These are phyloP conservation scores for Octonoba sinensis DNA, from an alignment of 2,888 invertebrate genomes.

Conservation along the genomic window DNA sequence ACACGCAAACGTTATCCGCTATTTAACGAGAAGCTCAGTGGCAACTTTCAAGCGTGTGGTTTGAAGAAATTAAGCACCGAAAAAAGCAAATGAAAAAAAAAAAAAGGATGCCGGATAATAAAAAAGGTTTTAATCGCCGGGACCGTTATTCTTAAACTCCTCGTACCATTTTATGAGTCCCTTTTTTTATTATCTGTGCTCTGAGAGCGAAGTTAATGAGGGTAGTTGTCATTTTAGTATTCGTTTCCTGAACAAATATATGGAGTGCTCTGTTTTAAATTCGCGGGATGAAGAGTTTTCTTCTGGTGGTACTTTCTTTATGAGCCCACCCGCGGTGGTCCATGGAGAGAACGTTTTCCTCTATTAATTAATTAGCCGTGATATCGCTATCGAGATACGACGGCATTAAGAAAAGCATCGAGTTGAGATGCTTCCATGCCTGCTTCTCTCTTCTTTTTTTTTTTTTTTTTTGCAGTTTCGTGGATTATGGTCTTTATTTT, in stretches of 20 bases:
- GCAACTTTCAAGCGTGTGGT: constrained; percentile 7
- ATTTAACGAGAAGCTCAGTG: constrained; percentile 19
- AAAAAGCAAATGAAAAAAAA: constrained; percentile 10
- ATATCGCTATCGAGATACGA: too few relatives aligned
- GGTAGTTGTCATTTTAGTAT: constrained; percentile 39
- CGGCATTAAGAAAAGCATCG: too few relatives aligned
- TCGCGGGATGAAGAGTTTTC: constrained; percentile 9
- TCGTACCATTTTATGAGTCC: constrained; percentile 23
- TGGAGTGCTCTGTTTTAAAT: constrained; percentile 26
- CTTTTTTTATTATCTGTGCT: constrained; percentile 29
- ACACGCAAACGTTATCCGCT: constrained; percentile 22
- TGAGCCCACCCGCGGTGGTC: background rate
- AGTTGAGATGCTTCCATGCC: too few relatives aligned
- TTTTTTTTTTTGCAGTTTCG: too few relatives aligned
- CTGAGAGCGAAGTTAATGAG: constrained; percentile 40
- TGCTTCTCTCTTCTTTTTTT: too few relatives aligned
- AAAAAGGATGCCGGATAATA: constrained; percentile 12
- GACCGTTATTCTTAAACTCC: constrained; percentile 16
- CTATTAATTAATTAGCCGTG: constrained; percentile 8
- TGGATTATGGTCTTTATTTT: too few relatives aligned
- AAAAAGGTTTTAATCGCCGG: constrained; percentile 44
- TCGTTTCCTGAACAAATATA: constrained; percentile 21
- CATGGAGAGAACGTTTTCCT: background rate
- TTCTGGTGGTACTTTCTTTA: background rate
- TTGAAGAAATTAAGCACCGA: constrained; percentile 18